These are phyloP conservation scores for Osmerus mordax DNA, from an alignment of 2,113 vertebrate species.

Conservation along the genomic window DNA sequence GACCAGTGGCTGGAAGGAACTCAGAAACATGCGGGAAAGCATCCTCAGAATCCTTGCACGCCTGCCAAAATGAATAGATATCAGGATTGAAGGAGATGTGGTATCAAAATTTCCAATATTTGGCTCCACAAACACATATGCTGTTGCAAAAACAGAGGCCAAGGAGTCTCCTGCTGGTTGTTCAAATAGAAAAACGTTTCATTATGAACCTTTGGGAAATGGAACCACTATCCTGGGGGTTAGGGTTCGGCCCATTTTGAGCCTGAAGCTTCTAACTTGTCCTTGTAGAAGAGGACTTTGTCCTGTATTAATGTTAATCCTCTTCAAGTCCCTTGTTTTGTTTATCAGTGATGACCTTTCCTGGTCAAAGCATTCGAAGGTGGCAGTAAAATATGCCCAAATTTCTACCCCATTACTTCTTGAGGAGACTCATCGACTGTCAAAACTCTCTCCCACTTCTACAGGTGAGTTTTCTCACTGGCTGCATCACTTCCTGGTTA, in stretches of 20 bases:
- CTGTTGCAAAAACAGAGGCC: conserved; percentile 87
- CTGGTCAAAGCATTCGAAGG: too few species aligned
- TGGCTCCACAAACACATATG: conserved; percentile 91
- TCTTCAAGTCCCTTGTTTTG: too few species aligned
- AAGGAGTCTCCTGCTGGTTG: conserved; percentile 82
- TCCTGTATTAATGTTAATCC: too few species aligned
- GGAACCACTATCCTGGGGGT: conserved; percentile 77
- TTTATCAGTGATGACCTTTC: too few species aligned
- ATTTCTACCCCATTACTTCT: too few species aligned
- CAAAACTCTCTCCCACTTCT: too few species aligned
- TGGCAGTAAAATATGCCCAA: too few species aligned
- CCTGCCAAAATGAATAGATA: conserved; percentile 97
- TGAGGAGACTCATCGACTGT: too few species aligned
- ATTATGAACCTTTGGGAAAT: conserved; percentile 93
- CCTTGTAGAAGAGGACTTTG: too few species aligned
- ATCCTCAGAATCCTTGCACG: conserved; percentile 83
- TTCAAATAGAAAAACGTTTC: conserved; percentile 91
- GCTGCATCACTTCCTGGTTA: too few species aligned
- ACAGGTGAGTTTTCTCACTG: too few species aligned
- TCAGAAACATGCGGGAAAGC: conserved; percentile 77
- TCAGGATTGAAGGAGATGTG: conserved; percentile 73
- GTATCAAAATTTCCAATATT: conserved; percentile 97
- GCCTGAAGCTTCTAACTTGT: too few species aligned
- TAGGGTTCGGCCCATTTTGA: conserved; percentile 17
- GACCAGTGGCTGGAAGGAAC: conserved; percentile 76